Conservation (phyloP, 2,797 vertebrate genomes). For the Periparus ater region DNA sequence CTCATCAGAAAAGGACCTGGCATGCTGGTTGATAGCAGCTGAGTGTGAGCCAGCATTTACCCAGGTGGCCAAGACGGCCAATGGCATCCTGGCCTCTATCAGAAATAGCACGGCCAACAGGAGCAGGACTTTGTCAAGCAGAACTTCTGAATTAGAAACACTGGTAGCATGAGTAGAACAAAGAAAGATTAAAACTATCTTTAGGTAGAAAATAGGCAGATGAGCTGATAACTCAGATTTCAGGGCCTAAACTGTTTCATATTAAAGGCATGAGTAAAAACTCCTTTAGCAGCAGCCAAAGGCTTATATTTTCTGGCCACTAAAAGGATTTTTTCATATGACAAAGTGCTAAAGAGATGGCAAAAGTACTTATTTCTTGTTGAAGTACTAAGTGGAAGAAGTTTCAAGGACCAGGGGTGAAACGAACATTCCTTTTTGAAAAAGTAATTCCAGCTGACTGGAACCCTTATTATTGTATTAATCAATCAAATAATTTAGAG, state of each 20-base stretch:
- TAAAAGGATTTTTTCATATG: neutral
- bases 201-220: neutral
- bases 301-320: neutral
- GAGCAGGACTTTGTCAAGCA: neutral
- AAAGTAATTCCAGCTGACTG: neutral
- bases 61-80: neutral
- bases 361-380: neutral
- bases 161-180: neutral
- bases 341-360: neutral
- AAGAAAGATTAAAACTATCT: neutral
- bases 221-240: neutral
- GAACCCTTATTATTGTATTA: neutral
- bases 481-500: neutral
- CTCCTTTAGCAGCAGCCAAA: neutral
- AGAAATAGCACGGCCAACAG: neutral
- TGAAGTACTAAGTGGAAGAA: neutral
- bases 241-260: neutral
- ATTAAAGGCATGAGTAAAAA: neutral
- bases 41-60: fast-evolving
- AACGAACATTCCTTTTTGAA: neutral
- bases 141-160: neutral
- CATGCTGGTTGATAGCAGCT: neutral
- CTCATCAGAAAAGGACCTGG: neutral
- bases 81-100: neutral
- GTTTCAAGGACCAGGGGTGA: neutral